Conservation (phyloP, 2,888 invertebrate species). For the Campopleginae sp. region DNA sequence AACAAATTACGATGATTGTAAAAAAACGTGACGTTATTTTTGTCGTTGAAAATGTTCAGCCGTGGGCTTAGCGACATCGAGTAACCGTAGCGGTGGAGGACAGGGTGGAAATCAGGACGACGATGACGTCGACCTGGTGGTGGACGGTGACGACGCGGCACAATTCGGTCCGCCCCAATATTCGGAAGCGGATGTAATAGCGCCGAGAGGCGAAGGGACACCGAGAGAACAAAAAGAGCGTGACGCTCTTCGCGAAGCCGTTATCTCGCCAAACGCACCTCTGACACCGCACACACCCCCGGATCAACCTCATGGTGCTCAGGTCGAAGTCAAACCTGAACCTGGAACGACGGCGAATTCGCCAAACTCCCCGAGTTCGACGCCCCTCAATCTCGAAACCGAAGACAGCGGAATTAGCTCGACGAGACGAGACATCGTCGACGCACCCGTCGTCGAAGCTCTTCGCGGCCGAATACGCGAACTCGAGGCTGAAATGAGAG, state of each 20-base stretch:
- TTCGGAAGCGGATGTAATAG: constrained; percentile 89
- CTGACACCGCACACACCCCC: constrained; percentile 78
- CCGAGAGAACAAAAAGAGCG: constrained; percentile 85
- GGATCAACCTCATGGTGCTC: constrained; percentile 77
- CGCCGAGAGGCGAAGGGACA: constrained; percentile 84
- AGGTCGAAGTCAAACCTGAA: constrained; percentile 82
- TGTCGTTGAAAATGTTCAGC: constrained; percentile 73
- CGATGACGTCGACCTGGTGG: constrained; percentile 90
- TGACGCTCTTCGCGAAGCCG: constrained; percentile 86
- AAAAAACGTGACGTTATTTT: neutral
- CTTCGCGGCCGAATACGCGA: constrained; percentile 91
- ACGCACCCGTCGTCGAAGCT: constrained; percentile 88
- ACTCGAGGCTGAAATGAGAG: constrained; percentile 87
- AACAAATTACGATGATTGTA: neutral
- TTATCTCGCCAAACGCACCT: constrained; percentile 83
- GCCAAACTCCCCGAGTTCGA: constrained; percentile 69
- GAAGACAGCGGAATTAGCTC: constrained; percentile 75
- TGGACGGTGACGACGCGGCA: constrained; percentile 94
- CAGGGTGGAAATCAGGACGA: constrained; percentile 86
- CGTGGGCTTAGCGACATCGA: constrained; percentile 84
- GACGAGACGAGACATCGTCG: constrained; percentile 75
- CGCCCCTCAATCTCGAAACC: constrained; percentile 73
- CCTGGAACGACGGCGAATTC: constrained; percentile 77
- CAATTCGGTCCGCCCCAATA: constrained; percentile 95
- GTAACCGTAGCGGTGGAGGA: constrained; percentile 76